Base-by-base conservation (phyloP, 2,113 vertebrate species). In the Carassius carassius region DNA sequence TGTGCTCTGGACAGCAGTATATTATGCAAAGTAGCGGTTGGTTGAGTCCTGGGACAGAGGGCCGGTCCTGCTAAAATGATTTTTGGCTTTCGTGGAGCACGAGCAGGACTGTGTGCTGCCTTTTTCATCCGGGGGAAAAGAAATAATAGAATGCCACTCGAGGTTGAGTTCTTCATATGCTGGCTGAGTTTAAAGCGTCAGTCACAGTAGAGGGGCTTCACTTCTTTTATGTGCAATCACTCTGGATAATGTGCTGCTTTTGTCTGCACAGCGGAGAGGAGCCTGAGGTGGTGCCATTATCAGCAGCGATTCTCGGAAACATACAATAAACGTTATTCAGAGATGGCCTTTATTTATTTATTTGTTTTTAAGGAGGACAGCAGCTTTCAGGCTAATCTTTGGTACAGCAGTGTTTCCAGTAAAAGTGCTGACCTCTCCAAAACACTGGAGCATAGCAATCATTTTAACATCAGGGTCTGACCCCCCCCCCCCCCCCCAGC, bases 301-400 rank as follows among this genome's bases (percentile, higher is more conserved):
- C 75, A 63, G 78, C 80, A 83, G 44, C 37, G 65, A 74, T 54
- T 62, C 56, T 83, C 83, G 2, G 63, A 82, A 84, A 82, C 78
- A 44, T 32, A 79, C 72, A 60, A 63, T 72, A 84, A 78, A 73
- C 41, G 58, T 85, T 86, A 73, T 84, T 87, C 81, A 87, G 85
- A 83, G 84, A 60, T 72, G 51, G 44, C 29, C 25, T 32, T 85
- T 67, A 70, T 56, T 82, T 81, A 62, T 78, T 60, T 35, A 35
- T 69, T 65, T 41, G 5, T 41, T 77, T 84, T 70, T 58, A 79
- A 49, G 14, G 58, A 25, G 47, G 54, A 73, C 60, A 25, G 62
- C 87, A 84, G 78, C 85, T 84, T 78, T 86, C 44, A 67, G 60
- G 73, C 82, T 35, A 16, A 17, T 85, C 51, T 82, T 69, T 85